phyloP scores from a whole-genome alignment of 1,140 invertebrate species.

The Heliothis subflexa region DNA sequence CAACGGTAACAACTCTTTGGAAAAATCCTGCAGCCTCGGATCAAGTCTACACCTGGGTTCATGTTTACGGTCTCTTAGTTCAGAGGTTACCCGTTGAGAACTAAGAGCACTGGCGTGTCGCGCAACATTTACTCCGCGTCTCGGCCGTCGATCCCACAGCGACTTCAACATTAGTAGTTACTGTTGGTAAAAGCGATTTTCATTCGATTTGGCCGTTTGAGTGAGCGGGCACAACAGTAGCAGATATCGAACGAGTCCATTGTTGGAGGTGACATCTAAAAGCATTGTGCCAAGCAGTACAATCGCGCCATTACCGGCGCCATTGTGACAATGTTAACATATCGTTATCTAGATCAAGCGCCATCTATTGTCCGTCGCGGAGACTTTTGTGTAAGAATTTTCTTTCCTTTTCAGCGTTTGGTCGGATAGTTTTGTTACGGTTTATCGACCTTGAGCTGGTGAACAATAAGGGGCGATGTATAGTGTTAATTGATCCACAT shows the following conservation, averaged over 20 bases:
- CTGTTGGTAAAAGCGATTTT: constrained; percentile 63
- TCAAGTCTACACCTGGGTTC: too few relatives aligned
- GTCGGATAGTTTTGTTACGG: constrained; percentile 57
- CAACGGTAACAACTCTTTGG: too few relatives aligned
- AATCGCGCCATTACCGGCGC: constrained; percentile 83
- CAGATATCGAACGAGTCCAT: constrained; percentile 80
- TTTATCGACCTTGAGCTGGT: constrained; percentile 51
- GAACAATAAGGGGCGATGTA: constrained; percentile 15
- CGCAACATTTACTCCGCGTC: constrained; percentile 19
- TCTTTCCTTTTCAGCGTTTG: constrained; percentile 59
- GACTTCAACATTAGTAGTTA: constrained; percentile 34
- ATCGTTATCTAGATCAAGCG: constrained; percentile 85
- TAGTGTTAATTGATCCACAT: constrained; percentile 30
- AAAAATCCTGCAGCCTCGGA: too few relatives aligned
- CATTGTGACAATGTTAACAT: constrained; percentile 85
- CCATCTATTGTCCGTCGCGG: constrained; percentile 81
- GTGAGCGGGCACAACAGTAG: constrained; percentile 72
- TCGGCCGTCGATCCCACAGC: background rate
- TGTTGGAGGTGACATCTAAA: constrained; percentile 83
- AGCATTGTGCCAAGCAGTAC: constrained; percentile 83
- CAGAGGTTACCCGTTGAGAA: background rate
- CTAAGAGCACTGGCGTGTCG: background rate
- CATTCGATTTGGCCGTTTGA: constrained; percentile 72
- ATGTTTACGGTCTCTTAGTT: background rate
- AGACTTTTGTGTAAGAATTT: constrained; percentile 78